Conservation (phyloP, 2,888 invertebrate species). For the Eilema sororculum region DNA sequence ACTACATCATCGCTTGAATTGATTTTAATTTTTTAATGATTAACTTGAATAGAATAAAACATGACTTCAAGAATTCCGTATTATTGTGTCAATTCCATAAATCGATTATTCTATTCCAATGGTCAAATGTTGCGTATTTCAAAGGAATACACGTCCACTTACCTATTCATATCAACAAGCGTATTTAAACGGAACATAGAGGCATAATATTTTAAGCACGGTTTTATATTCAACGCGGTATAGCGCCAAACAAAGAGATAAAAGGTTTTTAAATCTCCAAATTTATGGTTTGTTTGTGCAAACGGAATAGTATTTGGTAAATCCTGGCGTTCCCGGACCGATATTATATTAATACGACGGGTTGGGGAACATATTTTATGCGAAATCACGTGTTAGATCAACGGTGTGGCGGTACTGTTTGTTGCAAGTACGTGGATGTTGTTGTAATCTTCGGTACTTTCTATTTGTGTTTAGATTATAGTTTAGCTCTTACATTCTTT, state of each 20-base stretch:
- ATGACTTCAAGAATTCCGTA: too few species aligned
- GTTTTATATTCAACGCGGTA: slow-evolving; percentile 66
- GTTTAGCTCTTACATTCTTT: too few species aligned
- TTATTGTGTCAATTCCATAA: too few species aligned
- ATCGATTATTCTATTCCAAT: too few species aligned
- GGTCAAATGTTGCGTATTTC: neutral
- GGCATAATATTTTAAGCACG: slow-evolving; percentile 62
- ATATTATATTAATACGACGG: slow-evolving; percentile 72
- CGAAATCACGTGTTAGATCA: slow-evolving; percentile 48
- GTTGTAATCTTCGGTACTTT: neutral
- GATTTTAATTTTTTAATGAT: too few species aligned
- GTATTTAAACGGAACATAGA: slow-evolving; percentile 49
- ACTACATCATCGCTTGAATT: too few species aligned
- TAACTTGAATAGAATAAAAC: too few species aligned
- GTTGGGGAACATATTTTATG: slow-evolving; percentile 49
- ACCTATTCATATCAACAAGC: slow-evolving; percentile 19
- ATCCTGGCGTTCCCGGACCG: slow-evolving; percentile 57
- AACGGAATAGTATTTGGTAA: slow-evolving; percentile 74
- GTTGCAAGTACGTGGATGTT: neutral
- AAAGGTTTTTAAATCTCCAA: slow-evolving; percentile 77
- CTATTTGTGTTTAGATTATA: neutral
- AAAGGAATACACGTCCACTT: slow-evolving; percentile 7
- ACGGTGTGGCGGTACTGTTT: slow-evolving; percentile 13
- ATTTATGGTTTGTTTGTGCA: slow-evolving; percentile 80
- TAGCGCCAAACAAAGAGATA: slow-evolving; percentile 73